Base-by-base conservation (phyloP, 2,113 vertebrate genomes). In the Macquaria ambigua region DNA sequence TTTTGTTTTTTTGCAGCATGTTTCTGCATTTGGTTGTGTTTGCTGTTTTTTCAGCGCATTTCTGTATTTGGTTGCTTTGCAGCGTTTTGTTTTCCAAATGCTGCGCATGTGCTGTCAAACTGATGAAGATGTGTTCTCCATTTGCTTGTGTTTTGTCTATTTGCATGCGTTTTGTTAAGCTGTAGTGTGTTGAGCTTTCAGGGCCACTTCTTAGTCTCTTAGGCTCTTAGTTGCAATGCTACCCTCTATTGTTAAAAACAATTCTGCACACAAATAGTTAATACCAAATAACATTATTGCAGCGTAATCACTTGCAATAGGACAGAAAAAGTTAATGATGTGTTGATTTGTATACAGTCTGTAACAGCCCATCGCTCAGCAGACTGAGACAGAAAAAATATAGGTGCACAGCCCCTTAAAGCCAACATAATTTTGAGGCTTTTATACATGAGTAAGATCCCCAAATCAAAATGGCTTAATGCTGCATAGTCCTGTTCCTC, bases 381-480 rank as follows among this genome's bases (percentile, higher is more conserved):
- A 43, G 14, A 72, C 34, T 62, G 37, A 73, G 41, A 84, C 34
- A 62, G n/a, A 48, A 48, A 59, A 77, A 48, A 62, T 53, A 53
- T 39, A 46, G 37, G 28, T 80, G 55, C 62, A 39, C 34, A 68
- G 28, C 18, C 20, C 39, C 34, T 43, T 66, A 81, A 41, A 53
- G 76, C 31, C 31, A 74, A 70, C 48, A 58, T 69, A 8, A 61
- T 34, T 59, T 55, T 48, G 9, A 61, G 16, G 43, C 23, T 28
- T 76, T 68, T 39, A 72, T 56, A 62, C 18, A 75, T 67, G 11
- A 73, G 14, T 74, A 18, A 50, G 20, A 82, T 68, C 62, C 37
- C 6, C n/a, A 66, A 75, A 59, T 73, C 28, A 62, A 78, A 89
- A 81, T 28, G 41, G 23, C 28, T 74, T 43, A 82, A 81, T 76